Base-by-base conservation (phyloP, 2,113 vertebrate genomes). In the Alethe diademata region DNA sequence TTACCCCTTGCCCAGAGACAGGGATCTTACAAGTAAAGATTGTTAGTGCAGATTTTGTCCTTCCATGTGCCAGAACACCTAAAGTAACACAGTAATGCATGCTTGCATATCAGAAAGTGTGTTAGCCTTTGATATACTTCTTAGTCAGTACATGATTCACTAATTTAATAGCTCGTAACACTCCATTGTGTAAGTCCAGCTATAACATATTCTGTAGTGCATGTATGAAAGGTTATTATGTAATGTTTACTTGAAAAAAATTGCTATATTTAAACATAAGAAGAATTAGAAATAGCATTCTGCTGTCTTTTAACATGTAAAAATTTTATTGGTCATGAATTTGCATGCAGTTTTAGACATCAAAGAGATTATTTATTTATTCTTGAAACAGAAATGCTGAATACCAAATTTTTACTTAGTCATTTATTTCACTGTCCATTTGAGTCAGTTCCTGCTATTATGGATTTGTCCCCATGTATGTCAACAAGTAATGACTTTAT, bases 161-260 rank as follows among this genome's bases (percentile, higher is more conserved):
- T 96, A 95, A 97, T 97, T 96, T 97, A 96, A 96, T 95, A 96
- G 91, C 93, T 96, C 58, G 62, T 96, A 97, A 79, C 66, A 88
- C 86, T 96, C 80, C 76, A 56, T 97, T 96, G 86, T 96, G 76
- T 94, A 92, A 97, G 75, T 70, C 61, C 40, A 95, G 73, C 73
- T 92, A 92, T 82, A 89, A 94, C 92, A 89, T 66, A 58, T 74
- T 92, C 91, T 93, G 88, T 78, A 91, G 54, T 93, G 53, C 90
- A 84, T 84, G 81, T 56, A 57, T 61, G 71, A 93, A 95, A 16
- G 8, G 50, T 57, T 45, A 67, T 80, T 88, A 74, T 75, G 72
- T 92, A 97, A 93, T 89, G 82, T 92, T 96, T 96, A 75, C 82
- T 92, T 86, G 65, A 94, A 85, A 28, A 48, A 25, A 31, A 31